Base-by-base conservation (phyloP, 2,797 vertebrate species). In the Oophaga sylvatica region DNA sequence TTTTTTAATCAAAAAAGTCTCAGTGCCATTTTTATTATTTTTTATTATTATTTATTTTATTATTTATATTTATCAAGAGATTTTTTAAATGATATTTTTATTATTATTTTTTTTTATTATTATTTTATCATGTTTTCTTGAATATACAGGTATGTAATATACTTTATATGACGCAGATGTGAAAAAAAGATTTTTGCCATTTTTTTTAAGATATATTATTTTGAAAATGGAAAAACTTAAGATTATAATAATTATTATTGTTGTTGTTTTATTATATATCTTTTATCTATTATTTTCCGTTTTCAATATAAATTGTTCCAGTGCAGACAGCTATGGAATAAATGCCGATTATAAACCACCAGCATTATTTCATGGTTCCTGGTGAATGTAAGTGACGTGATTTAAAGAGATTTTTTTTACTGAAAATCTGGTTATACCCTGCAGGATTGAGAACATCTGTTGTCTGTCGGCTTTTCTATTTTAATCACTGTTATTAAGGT, bases 371-470 rank as follows among this genome's bases (percentile, higher is more conserved):
- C 31, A 78, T 29, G 56, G 10, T 78, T 78, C 70, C 11, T 45
- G 19, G 29, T 81, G 60, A 68, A 31, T 70, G 48, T 56, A 67
- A 70, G 81, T 20, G 81, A 35, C 67, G 16, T 57, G 45, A 57
- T 71, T 83, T 59, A 31, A 71, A 83, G 11, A 31, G 35, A 73
- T 20, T 41, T 73, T 73, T 35, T 70, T 70, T 35, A 8, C 68
- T 71, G 5, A 41, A 80, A 63, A 80, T 62, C 41, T 20, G 57
- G 11, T 31, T 11, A 56, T 68, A 31, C 26, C 81, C 81, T 1
- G 11, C 31, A 59, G 67, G 53, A 57, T 59, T 31, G 13, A 12
- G 8, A 71, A 83, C 81, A 83, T 83, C 81, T 73, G 81, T 57
- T n/a, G 81, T 80, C 78, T 62, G 78, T 17, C n/a, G 10, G 53